These are phyloP conservation scores for Dicentrarchus labrax DNA, from an alignment of 2,113 vertebrate genomes.

Conservation along the genomic window DNA sequence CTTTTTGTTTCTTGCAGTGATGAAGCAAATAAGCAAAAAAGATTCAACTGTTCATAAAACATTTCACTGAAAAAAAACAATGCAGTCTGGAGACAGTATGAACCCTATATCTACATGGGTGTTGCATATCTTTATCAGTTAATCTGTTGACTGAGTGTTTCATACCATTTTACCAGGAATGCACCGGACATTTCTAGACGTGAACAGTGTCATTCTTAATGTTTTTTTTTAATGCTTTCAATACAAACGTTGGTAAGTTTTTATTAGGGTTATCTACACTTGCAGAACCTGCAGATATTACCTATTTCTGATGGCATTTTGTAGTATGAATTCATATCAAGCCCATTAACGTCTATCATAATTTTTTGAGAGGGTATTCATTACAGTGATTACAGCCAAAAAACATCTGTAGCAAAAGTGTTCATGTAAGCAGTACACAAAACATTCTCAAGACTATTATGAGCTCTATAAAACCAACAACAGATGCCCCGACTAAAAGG, in stretches of 20 bases:
- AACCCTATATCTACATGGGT: too few relatives aligned
- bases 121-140: background rate
- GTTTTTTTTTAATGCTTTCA: background rate
- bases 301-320: background rate
- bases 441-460: slow-evolving; percentile 23
- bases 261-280: background rate
- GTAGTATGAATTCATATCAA: slow-evolving; percentile 4
- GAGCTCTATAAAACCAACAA: slow-evolving; percentile 28
- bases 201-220: background rate
- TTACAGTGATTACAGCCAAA: slow-evolving; percentile 11
- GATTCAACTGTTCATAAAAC: background rate
- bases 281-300: background rate
- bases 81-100: background rate
- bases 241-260: background rate
- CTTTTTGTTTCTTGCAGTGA: background rate
- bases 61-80: background rate
- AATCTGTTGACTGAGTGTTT: background rate
- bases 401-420: background rate
- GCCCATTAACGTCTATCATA: slow-evolving; percentile 11
- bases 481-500: slow-evolving; percentile 35
- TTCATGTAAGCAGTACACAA: background rate
- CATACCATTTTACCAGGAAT: background rate
- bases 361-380: background rate
- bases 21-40: background rate
- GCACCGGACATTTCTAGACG: background rate